Base-by-base conservation (phyloP, 2,113 vertebrate genomes). In the Rana temporaria region DNA sequence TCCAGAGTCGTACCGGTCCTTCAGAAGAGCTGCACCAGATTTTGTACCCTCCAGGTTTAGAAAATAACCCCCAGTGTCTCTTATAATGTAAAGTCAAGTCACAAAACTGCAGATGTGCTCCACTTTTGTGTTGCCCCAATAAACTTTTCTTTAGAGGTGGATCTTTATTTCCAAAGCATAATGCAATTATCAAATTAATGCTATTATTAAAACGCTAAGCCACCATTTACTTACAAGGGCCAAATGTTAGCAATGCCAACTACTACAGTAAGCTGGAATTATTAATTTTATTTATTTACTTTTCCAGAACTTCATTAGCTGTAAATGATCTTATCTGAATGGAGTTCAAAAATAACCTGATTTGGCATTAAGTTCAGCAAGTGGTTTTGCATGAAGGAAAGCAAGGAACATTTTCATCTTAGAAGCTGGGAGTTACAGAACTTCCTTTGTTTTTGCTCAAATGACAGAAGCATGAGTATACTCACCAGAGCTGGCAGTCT, bases 331-430 rank as follows among this genome's bases (percentile, higher is more conserved):
- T 56, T 19, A 56, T 56, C 59, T 65, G 63, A 73, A 73, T 63
- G n/a, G 56, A 73, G 79, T 81, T 72, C 26, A 80, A 81, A 64
- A 81, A 72, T 55, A 73, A 73, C 69, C 59, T 73, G 34, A 73
- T 81, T 73, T 81, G 69, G 69, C 79, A 81, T 73, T 30, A 18
- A 64, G 69, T 53, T 56, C 24, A 65, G 42, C 42, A 62, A 81
- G 79, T 73, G 69, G 79, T 73, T 81, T 81, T 73, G 68, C 79
- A 38, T 81, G 79, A 81, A 22, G 30, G 57, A 73, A 73, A 73
- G 56, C 57, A 16, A 81, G 67, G 68, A 72, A 72, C 42, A 64
- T 81, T 65, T 81, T 81, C 69, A 73, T 55, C 48, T 81, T 81
- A 48, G 63, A 81, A 73, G 69, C 57, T 30, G 22, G 53, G 17